A percentile compares a stretch with the other conserved stretches of the same genome.
These are phyloP conservation scores for Nansenia antarctica DNA, from an alignment of 2,113 vertebrate genomes.

Conservation along the genomic window DNA sequence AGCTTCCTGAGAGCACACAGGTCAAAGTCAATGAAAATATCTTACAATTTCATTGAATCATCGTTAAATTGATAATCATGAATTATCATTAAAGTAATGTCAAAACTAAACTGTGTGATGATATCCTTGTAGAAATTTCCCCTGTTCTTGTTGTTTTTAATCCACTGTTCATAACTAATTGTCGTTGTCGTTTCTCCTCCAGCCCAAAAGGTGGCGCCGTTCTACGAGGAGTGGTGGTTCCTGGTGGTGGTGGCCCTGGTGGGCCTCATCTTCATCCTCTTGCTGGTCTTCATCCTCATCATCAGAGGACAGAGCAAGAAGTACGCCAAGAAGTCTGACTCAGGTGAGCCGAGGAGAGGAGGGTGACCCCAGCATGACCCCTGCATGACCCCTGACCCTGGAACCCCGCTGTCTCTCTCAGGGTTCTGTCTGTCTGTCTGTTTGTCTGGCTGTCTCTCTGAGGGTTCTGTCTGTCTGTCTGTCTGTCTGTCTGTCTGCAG, in stretches of 20 bases:
- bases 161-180: background rate
- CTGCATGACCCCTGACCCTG: no score
- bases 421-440: no score
- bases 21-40: background rate
- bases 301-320: constrained; percentile 97
- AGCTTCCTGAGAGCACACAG: background rate
- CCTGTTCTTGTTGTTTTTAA: background rate
- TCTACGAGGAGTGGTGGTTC: constrained; percentile 99
- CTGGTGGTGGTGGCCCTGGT: constrained; percentile 93
- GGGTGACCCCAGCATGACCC: background rate
- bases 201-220: constrained; percentile 93
- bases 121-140: background rate
- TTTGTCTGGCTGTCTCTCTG: no score
- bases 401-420: no score
- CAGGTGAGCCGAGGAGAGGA: constrained; percentile 74
- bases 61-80: no score
- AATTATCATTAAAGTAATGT: background rate
- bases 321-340: constrained; percentile 92
- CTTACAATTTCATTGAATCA: background rate
- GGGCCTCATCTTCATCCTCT: constrained; percentile 95
- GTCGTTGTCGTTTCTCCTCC: constrained; percentile 23
- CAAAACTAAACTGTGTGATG: background rate
- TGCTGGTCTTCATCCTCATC: constrained; percentile 94
- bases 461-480: no score
- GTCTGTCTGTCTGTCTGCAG: background rate